Evolutionary conservation across 1,140 invertebrate genomes (phyloP), one percentile per base, ranked within the genome.

Genomic region (Heliconius himera): DNA sequence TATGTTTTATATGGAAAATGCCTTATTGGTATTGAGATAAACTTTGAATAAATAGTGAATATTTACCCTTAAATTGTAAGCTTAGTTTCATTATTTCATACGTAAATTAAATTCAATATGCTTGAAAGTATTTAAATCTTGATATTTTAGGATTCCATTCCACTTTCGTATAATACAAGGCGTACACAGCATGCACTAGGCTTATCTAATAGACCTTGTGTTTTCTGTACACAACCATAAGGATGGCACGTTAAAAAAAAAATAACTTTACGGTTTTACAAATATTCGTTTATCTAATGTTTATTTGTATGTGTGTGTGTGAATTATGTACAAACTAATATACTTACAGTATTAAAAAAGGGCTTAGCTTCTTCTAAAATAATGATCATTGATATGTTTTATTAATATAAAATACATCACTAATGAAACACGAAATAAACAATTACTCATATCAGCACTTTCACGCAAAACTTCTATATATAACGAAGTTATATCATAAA

Each of bases 111-210:
- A 22, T 56, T 6, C 8, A 41, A 49, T 13, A 18, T 9, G 36
- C 73, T 76, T 22, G 16, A 74, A 79, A 18, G 71, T 41, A 75
- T n/a, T n/a, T 66, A 1, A 51, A 46, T 22, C 29, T 3, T 33
- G 54, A 77, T 26, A 29, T 76, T 13, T 75, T 71, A 29, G 76
- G 78, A 86, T 84, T 86, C 85, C 83, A 84, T 86, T 87, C 88
- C 82, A 88, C 87, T 86, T 89, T 87, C 82, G 83, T 84, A 83
- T 75, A 81, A 82, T 78, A 79, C 78, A 49, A 80, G 86, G 73
- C 80, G 51, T 79, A 83, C 80, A 84, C 81, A 77, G 78, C 78
- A 77, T 74, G 72, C 73, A 76, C 74, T 33, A 74, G 49, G 66
- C 74, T 81, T 81, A 8, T 74, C 77, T 20, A 74, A 66, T 80